Conservation (phyloP, 2,888 invertebrate species). For the Geotrupes spiniger region DNA sequence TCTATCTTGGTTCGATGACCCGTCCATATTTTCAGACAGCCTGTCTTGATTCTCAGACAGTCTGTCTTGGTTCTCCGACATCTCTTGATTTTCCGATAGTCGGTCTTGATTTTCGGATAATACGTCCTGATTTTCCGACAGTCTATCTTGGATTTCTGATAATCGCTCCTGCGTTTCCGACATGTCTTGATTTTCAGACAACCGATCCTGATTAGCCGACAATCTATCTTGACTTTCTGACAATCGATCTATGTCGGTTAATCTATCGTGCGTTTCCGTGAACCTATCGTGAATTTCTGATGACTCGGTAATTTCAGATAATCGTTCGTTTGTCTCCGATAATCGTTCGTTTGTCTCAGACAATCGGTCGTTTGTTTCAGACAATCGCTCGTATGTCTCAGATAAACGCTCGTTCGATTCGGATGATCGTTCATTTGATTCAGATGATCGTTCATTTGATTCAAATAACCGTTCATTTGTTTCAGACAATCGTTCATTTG, state of each 20-base stretch:
- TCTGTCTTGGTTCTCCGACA: background rate
- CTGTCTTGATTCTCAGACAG: slow-evolving; percentile 8
- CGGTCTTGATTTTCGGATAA: background rate
- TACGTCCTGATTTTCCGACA: background rate
- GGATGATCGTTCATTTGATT: slow-evolving; percentile 8
- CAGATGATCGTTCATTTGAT: slow-evolving; percentile 8
- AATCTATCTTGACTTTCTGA: slow-evolving; percentile 8
- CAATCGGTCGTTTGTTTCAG: slow-evolving; percentile 9
- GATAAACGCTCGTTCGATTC: slow-evolving; percentile 9
- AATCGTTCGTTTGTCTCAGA: slow-evolving; percentile 12
- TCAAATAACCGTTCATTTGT: slow-evolving; percentile 9
- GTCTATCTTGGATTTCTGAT: slow-evolving; percentile 13
- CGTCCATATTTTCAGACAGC: slow-evolving; percentile 6
- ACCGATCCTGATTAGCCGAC: background rate
- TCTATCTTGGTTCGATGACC: background rate
- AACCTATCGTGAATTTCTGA: background rate
- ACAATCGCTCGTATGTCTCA: slow-evolving; percentile 10
- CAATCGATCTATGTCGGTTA: background rate
- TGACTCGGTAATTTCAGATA: slow-evolving; percentile 4
- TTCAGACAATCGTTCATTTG: slow-evolving; percentile 11
- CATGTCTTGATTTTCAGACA: background rate
- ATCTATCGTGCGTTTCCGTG: background rate
- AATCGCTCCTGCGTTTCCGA: slow-evolving; percentile 8
- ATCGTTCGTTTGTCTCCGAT: slow-evolving; percentile 10
- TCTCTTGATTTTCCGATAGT: background rate